Conservation (phyloP, 2,797 vertebrate genomes). For the Mus minutoides region DNA sequence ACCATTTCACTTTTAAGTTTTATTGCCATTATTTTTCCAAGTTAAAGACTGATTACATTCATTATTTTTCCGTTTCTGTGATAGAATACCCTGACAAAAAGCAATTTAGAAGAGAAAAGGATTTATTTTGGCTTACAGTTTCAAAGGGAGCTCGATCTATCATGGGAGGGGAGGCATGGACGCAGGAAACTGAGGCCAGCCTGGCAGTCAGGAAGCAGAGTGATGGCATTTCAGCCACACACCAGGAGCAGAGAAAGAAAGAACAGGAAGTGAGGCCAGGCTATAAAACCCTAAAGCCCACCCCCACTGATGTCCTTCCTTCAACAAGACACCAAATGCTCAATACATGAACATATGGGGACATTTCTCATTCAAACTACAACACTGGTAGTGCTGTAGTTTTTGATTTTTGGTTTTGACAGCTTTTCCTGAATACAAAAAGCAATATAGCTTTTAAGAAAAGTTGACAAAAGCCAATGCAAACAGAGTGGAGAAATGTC, state of each 20-base stretch:
- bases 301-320: not conserved
- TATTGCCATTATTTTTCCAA: not conserved
- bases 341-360: not conserved
- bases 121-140: not conserved
- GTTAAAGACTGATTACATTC: not conserved
- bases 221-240: not conserved
- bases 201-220: not conserved
- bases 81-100: not conserved
- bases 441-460: not conserved
- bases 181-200: not conserved
- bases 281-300: not conserved
- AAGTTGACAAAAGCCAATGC: not conserved
- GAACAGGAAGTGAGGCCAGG: not conserved
- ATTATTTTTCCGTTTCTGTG: not conserved
- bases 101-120: not conserved
- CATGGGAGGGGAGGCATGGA: not conserved
- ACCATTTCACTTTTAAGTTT: not conserved
- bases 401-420: not conserved
- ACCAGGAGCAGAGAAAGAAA: not conserved
- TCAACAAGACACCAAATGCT: not conserved
- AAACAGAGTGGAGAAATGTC: not conserved
- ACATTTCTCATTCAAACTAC: not conserved
- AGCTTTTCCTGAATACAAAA: not conserved
- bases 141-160: not conserved
- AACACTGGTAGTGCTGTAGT: not conserved